A percentile compares a stretch with the other conserved stretches of the same genome.
Conservation (phyloP, 2,113 vertebrate species). For the Apteryx owenii region DNA sequence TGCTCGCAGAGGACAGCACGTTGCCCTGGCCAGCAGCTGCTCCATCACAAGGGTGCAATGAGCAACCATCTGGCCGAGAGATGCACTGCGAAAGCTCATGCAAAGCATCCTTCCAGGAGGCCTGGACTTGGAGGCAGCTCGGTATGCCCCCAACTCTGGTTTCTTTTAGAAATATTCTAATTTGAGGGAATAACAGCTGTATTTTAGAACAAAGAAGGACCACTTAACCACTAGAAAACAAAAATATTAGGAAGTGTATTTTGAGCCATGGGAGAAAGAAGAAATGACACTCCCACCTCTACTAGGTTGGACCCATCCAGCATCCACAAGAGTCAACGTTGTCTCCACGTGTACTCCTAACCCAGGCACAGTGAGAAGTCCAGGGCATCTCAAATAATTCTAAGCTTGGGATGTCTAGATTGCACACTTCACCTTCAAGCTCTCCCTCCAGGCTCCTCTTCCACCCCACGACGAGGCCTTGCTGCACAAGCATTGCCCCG, state of each 20-base stretch:
- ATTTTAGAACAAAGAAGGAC: not conserved
- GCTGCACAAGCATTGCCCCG: too few relatives aligned
- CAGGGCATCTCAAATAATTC: not conserved
- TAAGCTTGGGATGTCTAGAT: not conserved
- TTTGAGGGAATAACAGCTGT: not conserved
- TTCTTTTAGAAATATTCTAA: not conserved
- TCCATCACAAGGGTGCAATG: not conserved
- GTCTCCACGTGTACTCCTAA: not conserved
- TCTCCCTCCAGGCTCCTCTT: not conserved
- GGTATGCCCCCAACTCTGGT: not conserved
- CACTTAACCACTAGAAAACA: not conserved
- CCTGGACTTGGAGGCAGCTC: not conserved
- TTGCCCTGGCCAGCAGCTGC: not conserved
- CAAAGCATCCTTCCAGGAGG: not conserved
- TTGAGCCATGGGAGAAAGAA: not conserved
- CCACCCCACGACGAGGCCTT: not conserved
- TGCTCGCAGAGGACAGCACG: not conserved
- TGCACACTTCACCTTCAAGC: not conserved
- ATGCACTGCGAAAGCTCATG: not conserved
- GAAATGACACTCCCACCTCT: not conserved
- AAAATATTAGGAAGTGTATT: not conserved
- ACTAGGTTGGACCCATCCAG: not conserved
- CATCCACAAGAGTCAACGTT: fast-evolving
- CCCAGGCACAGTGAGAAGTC: not conserved
- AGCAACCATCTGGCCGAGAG: not conserved